Conservation (phyloP, 1,140 invertebrate genomes). For the Dryas iulia region DNA sequence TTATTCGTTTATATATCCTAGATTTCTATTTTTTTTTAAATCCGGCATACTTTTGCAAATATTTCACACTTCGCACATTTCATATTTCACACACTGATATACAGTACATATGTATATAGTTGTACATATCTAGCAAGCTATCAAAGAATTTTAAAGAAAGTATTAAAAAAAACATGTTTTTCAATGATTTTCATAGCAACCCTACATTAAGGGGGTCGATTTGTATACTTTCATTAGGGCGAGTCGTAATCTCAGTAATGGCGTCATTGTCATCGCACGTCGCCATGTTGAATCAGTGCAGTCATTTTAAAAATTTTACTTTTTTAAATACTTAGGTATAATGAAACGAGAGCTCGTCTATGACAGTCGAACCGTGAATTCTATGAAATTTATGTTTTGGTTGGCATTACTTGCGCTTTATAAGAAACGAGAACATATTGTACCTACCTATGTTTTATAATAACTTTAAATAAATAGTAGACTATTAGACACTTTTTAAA, state of each 20-base stretch:
- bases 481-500: too few relatives aligned
- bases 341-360: not conserved
- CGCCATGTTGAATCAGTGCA: slow-evolving; percentile 42
- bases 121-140: too few relatives aligned
- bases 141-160: not conserved
- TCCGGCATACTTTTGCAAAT: too few relatives aligned
- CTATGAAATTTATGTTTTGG: not conserved
- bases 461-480: too few relatives aligned
- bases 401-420: not conserved
- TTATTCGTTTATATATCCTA: too few relatives aligned
- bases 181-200: not conserved
- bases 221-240: slow-evolving; percentile 46
- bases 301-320: slow-evolving; percentile 12
- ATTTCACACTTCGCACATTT: too few relatives aligned
- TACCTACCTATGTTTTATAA: not conserved
- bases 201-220: slow-evolving; percentile 23
- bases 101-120: too few relatives aligned
- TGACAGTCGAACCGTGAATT: not conserved
- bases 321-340: not conserved
- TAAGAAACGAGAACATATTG: not conserved
- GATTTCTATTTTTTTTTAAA: too few relatives aligned
- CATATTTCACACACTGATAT: too few relatives aligned
- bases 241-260: slow-evolving; percentile 45
- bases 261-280: slow-evolving; percentile 43
- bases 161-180: not conserved